Conservation (phyloP, 2,113 vertebrate genomes). For the Brachypodius melanocephalos region DNA sequence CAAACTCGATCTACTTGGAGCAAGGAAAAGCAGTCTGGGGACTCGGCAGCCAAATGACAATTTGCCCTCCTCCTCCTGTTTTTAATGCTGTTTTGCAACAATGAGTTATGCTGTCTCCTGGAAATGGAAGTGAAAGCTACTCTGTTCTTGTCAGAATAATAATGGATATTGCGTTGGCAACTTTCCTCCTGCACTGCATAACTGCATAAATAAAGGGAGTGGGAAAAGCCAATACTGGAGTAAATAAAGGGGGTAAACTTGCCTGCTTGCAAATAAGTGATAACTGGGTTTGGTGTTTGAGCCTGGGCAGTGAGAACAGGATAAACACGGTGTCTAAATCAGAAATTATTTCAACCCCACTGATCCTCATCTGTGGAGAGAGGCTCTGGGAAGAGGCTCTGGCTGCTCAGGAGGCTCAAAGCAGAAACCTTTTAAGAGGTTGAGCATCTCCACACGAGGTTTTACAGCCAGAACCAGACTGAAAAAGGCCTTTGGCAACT, state of each 20-base stretch:
- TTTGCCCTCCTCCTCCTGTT: neutral
- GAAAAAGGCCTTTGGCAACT: neutral
- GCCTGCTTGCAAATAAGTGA: neutral
- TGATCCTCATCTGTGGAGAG: neutral
- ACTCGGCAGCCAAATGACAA: neutral
- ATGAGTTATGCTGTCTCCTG: neutral
- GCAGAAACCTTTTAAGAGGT: neutral
- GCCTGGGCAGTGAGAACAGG: neutral
- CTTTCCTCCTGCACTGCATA: neutral
- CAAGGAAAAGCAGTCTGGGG: neutral
- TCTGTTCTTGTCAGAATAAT: constrained; percentile 51
- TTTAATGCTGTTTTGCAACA: neutral
- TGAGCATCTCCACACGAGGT: fast-evolving
- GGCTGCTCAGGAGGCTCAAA: neutral
- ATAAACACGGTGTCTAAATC: neutral
- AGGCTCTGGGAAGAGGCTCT: neutral
- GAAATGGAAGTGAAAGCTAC: constrained; percentile 30
- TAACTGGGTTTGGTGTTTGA: neutral
- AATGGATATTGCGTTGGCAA: constrained; percentile 20
- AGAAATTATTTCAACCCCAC: neutral
- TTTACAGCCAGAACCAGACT: neutral
- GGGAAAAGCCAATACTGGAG: neutral
- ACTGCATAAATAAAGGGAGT: constrained; percentile 13
- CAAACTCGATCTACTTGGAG: neutral
- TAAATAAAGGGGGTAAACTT: neutral